Evolutionary conservation across 2,888 invertebrate species (phyloP).

Genomic region (Tortrix viridana): DNA sequence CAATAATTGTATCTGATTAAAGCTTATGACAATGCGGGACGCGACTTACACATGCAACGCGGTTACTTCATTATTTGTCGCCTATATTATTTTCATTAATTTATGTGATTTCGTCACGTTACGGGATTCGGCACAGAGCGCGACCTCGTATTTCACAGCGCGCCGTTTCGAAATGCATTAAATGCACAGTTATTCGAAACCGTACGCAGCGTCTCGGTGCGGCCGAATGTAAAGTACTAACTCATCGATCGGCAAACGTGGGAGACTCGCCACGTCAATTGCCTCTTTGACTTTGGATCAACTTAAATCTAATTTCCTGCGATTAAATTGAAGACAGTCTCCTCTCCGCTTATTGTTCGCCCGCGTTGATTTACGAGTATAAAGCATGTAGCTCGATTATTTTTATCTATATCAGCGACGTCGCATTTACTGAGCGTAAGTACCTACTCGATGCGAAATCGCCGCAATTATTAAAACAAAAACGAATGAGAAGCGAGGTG

Average conservation of each 20-base stretch:
- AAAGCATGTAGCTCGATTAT: slow-evolving; percentile 19
- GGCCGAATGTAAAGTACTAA: slow-evolving; percentile 63
- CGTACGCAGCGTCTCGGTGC: slow-evolving; percentile 53
- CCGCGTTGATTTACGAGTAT: slow-evolving; percentile 31
- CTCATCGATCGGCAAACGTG: slow-evolving; percentile 25
- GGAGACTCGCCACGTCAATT: slow-evolving; percentile 24
- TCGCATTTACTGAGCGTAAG: slow-evolving; percentile 33
- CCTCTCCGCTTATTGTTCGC: slow-evolving; percentile 14
- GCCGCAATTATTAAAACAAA: slow-evolving; percentile 48
- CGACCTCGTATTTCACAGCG: slow-evolving; percentile 80
- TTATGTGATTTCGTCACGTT: slow-evolving; percentile 73
- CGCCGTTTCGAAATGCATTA: slow-evolving; percentile 83
- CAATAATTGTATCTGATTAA: slow-evolving; percentile 17
- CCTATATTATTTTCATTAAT: slow-evolving; percentile 38
- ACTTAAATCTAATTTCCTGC: slow-evolving; percentile 26
- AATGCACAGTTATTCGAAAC: slow-evolving; percentile 70
- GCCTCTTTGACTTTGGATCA: slow-evolving; percentile 23
- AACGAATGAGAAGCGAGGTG: slow-evolving; percentile 50
- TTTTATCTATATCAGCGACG: slow-evolving; percentile 36
- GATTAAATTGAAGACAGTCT: slow-evolving; percentile 19
- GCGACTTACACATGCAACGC: slow-evolving; percentile 14
- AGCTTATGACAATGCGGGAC: slow-evolving; percentile 15
- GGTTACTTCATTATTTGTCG: slow-evolving; percentile 36
- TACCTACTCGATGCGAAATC: slow-evolving; percentile 41
- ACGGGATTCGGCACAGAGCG: slow-evolving; percentile 71